A percentile compares a stretch with the other conserved stretches of the same genome.
These are phyloP conservation scores for Ericerus pela DNA, from an alignment of 1,140 invertebrate genomes.

Conservation along the genomic window DNA sequence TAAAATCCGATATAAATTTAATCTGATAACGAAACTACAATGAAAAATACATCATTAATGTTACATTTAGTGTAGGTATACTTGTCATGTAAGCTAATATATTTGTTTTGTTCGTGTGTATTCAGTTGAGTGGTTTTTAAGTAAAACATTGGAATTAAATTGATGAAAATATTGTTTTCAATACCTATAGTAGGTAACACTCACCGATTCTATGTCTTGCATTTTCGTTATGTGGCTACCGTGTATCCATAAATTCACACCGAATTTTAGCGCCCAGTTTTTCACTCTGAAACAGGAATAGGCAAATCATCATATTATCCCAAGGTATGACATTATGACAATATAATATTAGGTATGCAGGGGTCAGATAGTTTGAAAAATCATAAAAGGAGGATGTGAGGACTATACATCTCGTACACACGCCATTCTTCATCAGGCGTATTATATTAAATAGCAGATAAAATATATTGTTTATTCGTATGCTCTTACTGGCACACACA, in stretches of 20 bases:
- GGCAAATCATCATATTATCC: not conserved
- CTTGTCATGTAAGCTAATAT: too few relatives aligned
- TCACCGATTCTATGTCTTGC: constrained; percentile 70
- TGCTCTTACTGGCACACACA: too few relatives aligned
- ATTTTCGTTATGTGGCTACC: constrained; percentile 71
- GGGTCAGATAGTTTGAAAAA: not conserved
- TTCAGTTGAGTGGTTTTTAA: not conserved
- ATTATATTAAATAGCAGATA: not conserved
- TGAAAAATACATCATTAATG: not conserved
- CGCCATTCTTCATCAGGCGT: not conserved
- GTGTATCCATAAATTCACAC: constrained; percentile 75
- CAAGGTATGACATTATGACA: not conserved
- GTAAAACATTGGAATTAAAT: not conserved
- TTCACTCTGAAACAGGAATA: constrained; percentile 53
- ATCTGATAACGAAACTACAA: not conserved
- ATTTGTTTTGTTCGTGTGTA: not conserved
- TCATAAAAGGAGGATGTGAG: not conserved
- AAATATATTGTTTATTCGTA: not conserved
- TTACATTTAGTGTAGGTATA: not conserved
- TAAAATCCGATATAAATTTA: too few relatives aligned
- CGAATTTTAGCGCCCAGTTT: constrained; percentile 79
- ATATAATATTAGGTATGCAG: not conserved
- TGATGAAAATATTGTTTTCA: too few relatives aligned
- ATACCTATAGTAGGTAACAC: constrained; percentile 27
- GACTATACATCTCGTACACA: not conserved